Evolutionary conservation across 2,888 invertebrate genomes (phyloP), one percentile per base, ranked within the genome.

Genomic region (Pseudolycoriella hygida): DNA sequence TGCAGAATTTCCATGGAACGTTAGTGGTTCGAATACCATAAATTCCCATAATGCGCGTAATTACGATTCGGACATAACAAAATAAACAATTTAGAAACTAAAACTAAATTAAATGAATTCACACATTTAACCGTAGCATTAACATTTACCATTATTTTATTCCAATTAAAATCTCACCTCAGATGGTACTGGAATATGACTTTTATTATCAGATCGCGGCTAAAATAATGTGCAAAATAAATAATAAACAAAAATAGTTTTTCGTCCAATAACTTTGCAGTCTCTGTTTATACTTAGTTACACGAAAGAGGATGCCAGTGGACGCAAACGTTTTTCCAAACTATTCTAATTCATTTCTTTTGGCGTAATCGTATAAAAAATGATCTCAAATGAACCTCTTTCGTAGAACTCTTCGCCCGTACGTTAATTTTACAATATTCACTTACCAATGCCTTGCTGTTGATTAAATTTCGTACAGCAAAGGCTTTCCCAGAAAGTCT

Each of bases 381-480:
- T n/a, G n/a, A n/a, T n/a, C n/a, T n/a, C n/a, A n/a, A n/a, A n/a
- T n/a, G n/a, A n/a, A n/a, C n/a, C n/a, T n/a, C n/a, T n/a, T n/a
- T n/a, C n/a, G n/a, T n/a, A 25, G 25, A 6, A 25, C 8, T 25
- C 25, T 25, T 8, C 5, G 25, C 25, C 8, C 25, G n/a, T 25
- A 25, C 25, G 25, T 25, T 25, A 25, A 25, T 8, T 8, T 8
- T 25, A 25, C 4, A 25, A 25, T 34, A 34, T 8, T 14, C 48
- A 61, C 62, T 67, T 66, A 76, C 77, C 70, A 79, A 77, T 46
- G 79, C 75, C 57, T 75, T 80, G 55, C 72, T 76, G 61, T 76
- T 80, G 56, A 85, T 82, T 57, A 79, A 71, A 54, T 82, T 80
- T 43, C 83, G 68, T 44, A 84, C 81, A 50, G 74, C 71, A 55